Evolutionary conservation across 1,140 invertebrate species (phyloP).

Genomic region (Stenopsyche tienmushanensis): DNA sequence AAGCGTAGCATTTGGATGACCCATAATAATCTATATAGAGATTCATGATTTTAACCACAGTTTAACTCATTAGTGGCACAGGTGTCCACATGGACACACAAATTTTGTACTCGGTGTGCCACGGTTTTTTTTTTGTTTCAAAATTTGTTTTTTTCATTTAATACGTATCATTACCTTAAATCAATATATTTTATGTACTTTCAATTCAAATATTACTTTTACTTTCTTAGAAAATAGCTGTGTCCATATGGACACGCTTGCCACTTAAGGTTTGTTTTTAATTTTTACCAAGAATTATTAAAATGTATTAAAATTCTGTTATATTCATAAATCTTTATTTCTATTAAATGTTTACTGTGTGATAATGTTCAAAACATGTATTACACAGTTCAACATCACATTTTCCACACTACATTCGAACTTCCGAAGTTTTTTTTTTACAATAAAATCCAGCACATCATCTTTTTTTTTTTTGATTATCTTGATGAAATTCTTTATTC

Average conservation of each 20-base stretch:
- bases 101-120: too few species aligned
- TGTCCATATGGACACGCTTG: not conserved
- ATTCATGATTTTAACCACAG: too few species aligned
- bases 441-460: not conserved
- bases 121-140: not conserved
- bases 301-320: not conserved
- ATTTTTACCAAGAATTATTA: not conserved
- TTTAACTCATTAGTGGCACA: too few species aligned
- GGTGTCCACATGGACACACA: too few species aligned
- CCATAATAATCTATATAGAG: too few species aligned
- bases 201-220: not conserved
- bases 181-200: not conserved
- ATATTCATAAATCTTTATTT: not conserved
- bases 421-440: not conserved
- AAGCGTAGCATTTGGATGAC: too few species aligned
- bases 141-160: not conserved
- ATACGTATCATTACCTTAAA: not conserved
- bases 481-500: not conserved
- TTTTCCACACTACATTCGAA: not conserved
- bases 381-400: not conserved
- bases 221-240: not conserved
- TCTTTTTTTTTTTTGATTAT: not conserved
- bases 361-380: not conserved
- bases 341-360: not conserved
- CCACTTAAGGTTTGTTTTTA: not conserved